Conservation (phyloP, 1,140 invertebrate genomes). For the Lineus longissimus region DNA sequence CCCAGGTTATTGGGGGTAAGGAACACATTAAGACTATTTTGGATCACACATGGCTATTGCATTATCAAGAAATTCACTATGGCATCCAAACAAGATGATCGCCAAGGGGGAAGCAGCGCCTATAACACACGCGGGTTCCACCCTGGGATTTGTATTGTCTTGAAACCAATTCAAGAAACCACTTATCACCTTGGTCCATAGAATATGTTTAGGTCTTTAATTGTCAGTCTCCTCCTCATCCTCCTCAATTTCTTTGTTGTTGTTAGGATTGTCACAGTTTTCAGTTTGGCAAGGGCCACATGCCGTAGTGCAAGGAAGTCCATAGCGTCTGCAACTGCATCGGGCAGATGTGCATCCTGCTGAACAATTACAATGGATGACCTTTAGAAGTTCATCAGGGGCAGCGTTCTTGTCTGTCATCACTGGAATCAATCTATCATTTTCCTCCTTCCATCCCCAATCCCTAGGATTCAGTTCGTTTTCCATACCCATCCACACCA, state of each 20-base stretch:
- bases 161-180: too few species aligned
- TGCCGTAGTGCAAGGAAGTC: slow-evolving; percentile 16
- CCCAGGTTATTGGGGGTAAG: too few species aligned
- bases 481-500: not conserved
- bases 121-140: too few species aligned
- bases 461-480: not conserved
- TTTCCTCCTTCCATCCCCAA: slow-evolving; percentile 22
- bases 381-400: slow-evolving; percentile 16
- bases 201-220: too few species aligned
- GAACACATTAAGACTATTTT: too few species aligned
- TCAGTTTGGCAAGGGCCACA: slow-evolving; percentile 21
- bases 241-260: not conserved
- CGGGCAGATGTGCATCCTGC: slow-evolving; percentile 20
- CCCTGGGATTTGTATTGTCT: too few species aligned
- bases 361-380: slow-evolving; percentile 25
- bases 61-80: too few species aligned
- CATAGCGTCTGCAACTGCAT: slow-evolving; percentile 20
- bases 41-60: too few species aligned
- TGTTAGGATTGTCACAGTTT: slow-evolving; percentile 9
- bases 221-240: too few species aligned
- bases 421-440: slow-evolving; percentile 13
- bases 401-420: slow-evolving; percentile 16
- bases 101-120: too few species aligned
- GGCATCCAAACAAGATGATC: too few species aligned
- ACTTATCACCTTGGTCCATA: too few species aligned